Base-by-base conservation (phyloP, 2,797 vertebrate species). In the Catostomus latipinnis region DNA sequence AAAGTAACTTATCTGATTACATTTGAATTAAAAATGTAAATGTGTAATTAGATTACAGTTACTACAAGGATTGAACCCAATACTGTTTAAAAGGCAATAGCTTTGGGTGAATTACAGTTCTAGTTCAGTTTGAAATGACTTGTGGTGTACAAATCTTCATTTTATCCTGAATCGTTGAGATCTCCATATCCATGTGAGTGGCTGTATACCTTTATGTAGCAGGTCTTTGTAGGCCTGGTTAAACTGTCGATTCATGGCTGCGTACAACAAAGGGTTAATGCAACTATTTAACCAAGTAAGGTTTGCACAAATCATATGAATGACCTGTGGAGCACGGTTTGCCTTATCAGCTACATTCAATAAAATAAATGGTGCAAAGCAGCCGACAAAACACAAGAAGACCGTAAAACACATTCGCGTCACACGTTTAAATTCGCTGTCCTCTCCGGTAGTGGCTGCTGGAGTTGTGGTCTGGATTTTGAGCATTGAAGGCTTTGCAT, bases 211-310 rank as follows among this genome's bases (percentile, higher is more conserved):
- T 68, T 76, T 89, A n/a, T 52, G 82, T 49, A 97, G 83, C 83
- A 96, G 81, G 14, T 88, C 78, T 7, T 69, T 54, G 34, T 97
- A 97, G 10, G 94, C 93, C 80, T 95, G 93, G 48, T 91, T 91
- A 88, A 98, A 97, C 86, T 95, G 96, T 0, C 93, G 89, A 88
- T 97, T 97, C 95, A 97, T 96, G 81, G 94, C 91, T 0, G 94
- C 94, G 0, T 97, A 97, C 71, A 98, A 93, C 61, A 97, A 65
- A 0, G 96, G 96, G 87, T 98, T 97, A 77, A 97, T 95, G 76
- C 96, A 97, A 84, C 94, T 94, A 81, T 96, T 98, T 68, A 97
- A 92, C 96, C 96, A 98, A 34, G 95, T 96, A 74, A 97, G 91
- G 87, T 97, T 97, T 58, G 95, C 95, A 6, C 93, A 93, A 49